A percentile compares a stretch with the other conserved stretches of the same genome.
Conservation (phyloP, 2,113 vertebrate genomes). For the Cryptoleucopteryx plumbea region DNA sequence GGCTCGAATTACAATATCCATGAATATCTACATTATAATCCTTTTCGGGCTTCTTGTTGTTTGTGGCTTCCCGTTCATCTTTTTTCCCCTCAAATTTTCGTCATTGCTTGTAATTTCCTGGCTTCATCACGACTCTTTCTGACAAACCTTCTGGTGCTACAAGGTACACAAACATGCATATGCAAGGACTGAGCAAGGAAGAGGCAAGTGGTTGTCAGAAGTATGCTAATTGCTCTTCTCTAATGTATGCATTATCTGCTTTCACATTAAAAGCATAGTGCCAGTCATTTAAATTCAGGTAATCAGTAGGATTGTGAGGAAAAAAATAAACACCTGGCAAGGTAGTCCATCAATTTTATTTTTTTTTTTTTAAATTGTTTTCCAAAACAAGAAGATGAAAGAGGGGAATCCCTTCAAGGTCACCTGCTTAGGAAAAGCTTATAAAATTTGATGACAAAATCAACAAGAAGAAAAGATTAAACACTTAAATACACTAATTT, state of each 20-base stretch:
- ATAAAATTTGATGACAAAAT: neutral
- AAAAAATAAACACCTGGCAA: neutral
- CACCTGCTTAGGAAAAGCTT: neutral
- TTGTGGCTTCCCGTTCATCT: neutral
- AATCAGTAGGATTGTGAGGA: neutral
- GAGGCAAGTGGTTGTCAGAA: neutral
- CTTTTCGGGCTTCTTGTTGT: neutral
- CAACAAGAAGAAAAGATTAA: neutral
- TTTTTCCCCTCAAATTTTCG: neutral
- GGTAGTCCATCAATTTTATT: neutral
- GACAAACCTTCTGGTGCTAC: slow-evolving; percentile 4
- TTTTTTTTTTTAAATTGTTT: neutral
- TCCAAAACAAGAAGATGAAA: neutral
- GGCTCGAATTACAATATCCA: neutral
- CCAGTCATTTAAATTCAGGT: neutral
- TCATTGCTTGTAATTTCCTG: slow-evolving; percentile 7
- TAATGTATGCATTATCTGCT: neutral
- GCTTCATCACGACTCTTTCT: neutral
- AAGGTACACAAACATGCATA: neutral
- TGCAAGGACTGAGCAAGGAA: neutral
- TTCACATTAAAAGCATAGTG: neutral
- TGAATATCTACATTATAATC: neutral
- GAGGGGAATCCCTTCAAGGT: neutral
- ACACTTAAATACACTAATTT: neutral
- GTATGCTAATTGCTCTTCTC: neutral